Conservation (phyloP, 1,140 invertebrate genomes). For the Euwallacea fornicatus region DNA sequence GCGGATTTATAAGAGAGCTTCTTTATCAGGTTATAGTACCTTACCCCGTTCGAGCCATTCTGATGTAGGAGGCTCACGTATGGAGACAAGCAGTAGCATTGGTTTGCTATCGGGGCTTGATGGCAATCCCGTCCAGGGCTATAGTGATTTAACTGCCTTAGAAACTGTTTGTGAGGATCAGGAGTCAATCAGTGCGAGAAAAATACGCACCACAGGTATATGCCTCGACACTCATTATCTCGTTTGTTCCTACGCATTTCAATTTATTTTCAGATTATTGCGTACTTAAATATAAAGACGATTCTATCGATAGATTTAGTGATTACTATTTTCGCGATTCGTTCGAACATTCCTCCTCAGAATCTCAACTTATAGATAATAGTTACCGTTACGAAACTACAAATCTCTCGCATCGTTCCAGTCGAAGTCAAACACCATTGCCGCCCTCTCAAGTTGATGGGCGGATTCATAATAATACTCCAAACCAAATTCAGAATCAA, state of each 20-base stretch:
- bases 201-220: conserved; percentile 50
- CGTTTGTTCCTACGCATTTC: neutral
- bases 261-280: conserved; percentile 18
- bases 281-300: conserved; percentile 42
- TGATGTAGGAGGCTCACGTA: conserved; percentile 62
- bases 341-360: conserved; percentile 76
- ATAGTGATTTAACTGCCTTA: conserved; percentile 53
- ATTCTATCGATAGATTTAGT: conserved; percentile 56
- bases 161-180: conserved; percentile 54
- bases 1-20: conserved; percentile 3
- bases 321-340: conserved; percentile 75
- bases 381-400: conserved; percentile 56
- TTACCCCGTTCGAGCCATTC: conserved; percentile 79
- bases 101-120: conserved; percentile 57
- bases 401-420: conserved; percentile 58
- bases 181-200: conserved; percentile 48
- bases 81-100: conserved; percentile 58
- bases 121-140: conserved; percentile 50
- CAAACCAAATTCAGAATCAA: conserved; percentile 46
- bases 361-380: conserved; percentile 65
- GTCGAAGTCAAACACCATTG: conserved; percentile 59
- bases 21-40: conserved; percentile 69
- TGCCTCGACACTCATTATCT: neutral
- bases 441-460: conserved; percentile 50
- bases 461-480: conserved; percentile 46